A percentile compares a stretch with the other conserved stretches of the same genome.
These are phyloP conservation scores for Syrrhaptes paradoxus DNA, from an alignment of 2,113 vertebrate species.

Conservation along the genomic window DNA sequence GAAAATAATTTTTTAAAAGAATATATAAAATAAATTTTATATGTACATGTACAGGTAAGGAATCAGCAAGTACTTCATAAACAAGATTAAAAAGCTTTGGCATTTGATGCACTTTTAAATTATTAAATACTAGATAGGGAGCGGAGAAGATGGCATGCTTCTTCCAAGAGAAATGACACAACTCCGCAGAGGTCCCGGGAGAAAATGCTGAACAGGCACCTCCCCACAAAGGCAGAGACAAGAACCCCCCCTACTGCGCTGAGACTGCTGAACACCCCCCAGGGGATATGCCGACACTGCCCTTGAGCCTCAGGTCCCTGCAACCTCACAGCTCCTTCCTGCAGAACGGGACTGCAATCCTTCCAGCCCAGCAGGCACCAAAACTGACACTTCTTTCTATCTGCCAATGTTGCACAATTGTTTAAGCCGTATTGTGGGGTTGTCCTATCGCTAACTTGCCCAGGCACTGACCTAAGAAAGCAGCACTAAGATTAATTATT, in stretches of 20 bases:
- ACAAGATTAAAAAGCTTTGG: neutral
- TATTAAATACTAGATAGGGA: neutral
- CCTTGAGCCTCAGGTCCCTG: neutral
- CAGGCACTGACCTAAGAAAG: neutral
- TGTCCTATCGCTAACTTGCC: neutral
- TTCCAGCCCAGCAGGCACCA: neutral
- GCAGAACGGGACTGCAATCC: neutral
- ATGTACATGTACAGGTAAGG: neutral
- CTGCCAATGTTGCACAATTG: neutral
- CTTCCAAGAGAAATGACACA: neutral
- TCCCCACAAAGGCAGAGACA: neutral
- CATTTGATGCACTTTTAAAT: neutral
- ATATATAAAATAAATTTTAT: neutral
- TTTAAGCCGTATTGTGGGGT: neutral
- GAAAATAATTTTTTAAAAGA: neutral
- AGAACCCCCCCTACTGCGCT: neutral
- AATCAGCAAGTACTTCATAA: neutral
- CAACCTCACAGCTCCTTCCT: neutral
- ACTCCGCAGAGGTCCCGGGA: fast-evolving
- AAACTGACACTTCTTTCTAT: neutral
- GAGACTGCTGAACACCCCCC: neutral
- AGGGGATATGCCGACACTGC: neutral
- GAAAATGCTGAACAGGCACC: neutral
- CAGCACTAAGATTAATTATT: neutral
- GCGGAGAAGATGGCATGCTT: neutral